Evolutionary conservation across 2,888 invertebrate genomes (phyloP).

Genomic region (Gymnocheta viridis): DNA sequence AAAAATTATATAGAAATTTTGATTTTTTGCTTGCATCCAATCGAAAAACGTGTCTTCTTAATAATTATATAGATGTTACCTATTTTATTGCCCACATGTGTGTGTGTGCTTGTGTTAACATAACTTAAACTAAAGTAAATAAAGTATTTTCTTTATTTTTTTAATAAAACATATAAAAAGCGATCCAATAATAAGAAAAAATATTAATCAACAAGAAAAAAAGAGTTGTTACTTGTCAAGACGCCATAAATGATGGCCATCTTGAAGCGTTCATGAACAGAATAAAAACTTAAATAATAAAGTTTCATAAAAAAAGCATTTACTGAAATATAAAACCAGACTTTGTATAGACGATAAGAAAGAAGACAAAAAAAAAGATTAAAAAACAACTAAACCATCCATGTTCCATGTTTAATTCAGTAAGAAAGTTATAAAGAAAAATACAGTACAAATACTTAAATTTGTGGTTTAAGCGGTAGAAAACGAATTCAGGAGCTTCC

Average conservation of each 20-base stretch:
- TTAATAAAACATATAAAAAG: conserved; percentile 21
- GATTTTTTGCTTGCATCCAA: no score
- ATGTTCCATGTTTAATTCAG: conserved; percentile 11
- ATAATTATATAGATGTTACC: no score
- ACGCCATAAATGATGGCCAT: conserved; percentile 68
- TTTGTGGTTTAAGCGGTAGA: background rate
- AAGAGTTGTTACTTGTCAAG: conserved; percentile 65
- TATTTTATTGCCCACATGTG: no score
- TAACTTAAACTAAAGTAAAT: conserved; percentile 40
- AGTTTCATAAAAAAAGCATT: conserved; percentile 30
- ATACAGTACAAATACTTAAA: background rate
- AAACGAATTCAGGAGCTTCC: background rate
- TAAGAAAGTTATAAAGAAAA: background rate
- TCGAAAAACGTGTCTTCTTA: no score
- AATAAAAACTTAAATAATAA: conserved; percentile 53
- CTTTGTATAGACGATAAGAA: conserved; percentile 29
- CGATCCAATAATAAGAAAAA: conserved; percentile 11
- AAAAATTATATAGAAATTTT: no score
- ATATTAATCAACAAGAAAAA: conserved; percentile 5
- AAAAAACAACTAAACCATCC: background rate
- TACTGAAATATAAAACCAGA: conserved; percentile 29
- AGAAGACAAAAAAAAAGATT: background rate
- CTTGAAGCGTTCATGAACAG: conserved; percentile 42
- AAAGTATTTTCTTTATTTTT: conserved; percentile 33
- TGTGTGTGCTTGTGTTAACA: conserved; percentile 4